phyloP scores from a whole-genome alignment of 2,888 invertebrate species.

The Lycia hirtaria region DNA sequence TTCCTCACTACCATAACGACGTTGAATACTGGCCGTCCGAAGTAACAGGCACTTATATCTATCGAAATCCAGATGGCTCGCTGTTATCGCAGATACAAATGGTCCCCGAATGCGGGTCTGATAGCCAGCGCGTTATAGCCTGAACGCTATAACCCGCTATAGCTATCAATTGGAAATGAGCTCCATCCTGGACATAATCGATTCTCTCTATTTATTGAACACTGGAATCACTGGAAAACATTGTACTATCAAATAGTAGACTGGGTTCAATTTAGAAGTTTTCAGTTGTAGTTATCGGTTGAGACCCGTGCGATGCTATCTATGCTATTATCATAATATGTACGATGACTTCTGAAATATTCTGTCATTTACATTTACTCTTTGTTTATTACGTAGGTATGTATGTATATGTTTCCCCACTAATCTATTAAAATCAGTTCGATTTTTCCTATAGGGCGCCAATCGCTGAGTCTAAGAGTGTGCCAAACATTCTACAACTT shows the following conservation, averaged over 20 bases:
- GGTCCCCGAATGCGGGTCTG: slow-evolving; percentile 26
- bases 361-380: too few species aligned
- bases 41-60: slow-evolving; percentile 30
- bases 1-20: slow-evolving; percentile 12
- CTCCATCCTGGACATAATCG: slow-evolving; percentile 46
- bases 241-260: neutral
- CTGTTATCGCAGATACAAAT: slow-evolving; percentile 37
- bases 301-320: too few species aligned
- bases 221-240: neutral
- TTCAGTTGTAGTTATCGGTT: too few species aligned
- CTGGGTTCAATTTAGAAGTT: too few species aligned
- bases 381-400: too few species aligned
- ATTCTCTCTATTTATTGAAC: slow-evolving; percentile 28
- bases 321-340: too few species aligned
- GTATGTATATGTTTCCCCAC: too few species aligned
- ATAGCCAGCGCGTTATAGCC: slow-evolving; percentile 28
- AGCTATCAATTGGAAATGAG: slow-evolving; percentile 53
- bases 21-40: slow-evolving; percentile 15
- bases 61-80: slow-evolving; percentile 34
- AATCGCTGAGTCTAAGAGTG: too few species aligned
- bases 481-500: too few species aligned
- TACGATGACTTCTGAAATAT: too few species aligned
- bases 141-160: slow-evolving; percentile 20
- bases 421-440: too few species aligned
- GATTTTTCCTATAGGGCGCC: too few species aligned